These are phyloP conservation scores for Ptychadena robeensis DNA, from an alignment of 2,797 vertebrate genomes.

Conservation along the genomic window DNA sequence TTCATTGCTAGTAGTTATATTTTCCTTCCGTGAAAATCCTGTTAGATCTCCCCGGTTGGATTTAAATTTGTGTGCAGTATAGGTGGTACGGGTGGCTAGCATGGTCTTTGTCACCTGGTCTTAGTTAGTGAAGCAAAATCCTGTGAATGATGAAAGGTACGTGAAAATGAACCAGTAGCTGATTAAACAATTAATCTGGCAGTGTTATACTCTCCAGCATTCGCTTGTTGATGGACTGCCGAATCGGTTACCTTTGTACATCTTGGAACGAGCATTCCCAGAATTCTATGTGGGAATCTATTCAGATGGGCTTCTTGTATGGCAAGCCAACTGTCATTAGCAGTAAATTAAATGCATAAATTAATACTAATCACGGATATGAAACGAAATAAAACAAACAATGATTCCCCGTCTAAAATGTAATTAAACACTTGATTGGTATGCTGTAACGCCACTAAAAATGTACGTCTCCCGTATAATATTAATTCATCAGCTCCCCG, in stretches of 20 bases:
- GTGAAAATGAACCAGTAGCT: neutral
- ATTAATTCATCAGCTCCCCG: slow-evolving; percentile 20
- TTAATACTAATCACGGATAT: slow-evolving; percentile 48
- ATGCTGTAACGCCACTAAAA: slow-evolving; percentile 14
- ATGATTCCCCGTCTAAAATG: slow-evolving; percentile 44
- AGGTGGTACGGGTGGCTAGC: slow-evolving; percentile 20
- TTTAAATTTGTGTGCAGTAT: neutral
- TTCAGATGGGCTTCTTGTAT: slow-evolving; percentile 6
- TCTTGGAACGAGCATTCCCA: neutral
- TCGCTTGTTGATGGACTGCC: neutral
- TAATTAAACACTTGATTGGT: slow-evolving; percentile 50
- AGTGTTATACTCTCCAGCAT: neutral
- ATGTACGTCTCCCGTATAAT: slow-evolving; percentile 3
- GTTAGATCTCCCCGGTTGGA: neutral
- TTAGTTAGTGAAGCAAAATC: slow-evolving; percentile 6
- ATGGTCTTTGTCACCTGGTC: neutral
- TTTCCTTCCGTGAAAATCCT: slow-evolving; percentile 2
- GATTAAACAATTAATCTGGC: neutral
- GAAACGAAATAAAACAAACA: slow-evolving; percentile 53
- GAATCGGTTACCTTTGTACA: slow-evolving; percentile 6
- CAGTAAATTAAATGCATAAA: slow-evolving; percentile 49
- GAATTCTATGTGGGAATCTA: neutral
- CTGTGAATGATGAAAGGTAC: neutral
- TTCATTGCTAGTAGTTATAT: neutral
- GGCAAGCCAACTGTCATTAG: slow-evolving; percentile 26